A percentile compares a stretch with the other conserved stretches of the same genome.
These are phyloP conservation scores for Brachypalpus laphriformis DNA, from an alignment of 2,888 invertebrate genomes.

Conservation along the genomic window DNA sequence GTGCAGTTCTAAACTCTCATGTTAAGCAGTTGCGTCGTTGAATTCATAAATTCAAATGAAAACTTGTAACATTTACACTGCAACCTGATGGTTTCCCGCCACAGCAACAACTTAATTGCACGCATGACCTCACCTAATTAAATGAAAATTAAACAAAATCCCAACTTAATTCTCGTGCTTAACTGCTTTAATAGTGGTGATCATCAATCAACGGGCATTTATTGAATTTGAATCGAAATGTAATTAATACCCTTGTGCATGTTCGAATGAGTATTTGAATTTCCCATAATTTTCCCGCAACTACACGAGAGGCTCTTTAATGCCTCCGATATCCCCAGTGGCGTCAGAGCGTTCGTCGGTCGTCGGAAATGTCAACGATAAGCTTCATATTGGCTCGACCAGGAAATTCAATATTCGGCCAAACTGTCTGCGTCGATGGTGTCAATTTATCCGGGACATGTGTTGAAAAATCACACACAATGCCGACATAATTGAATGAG, in stretches of 20 bases:
- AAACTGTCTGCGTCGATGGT: constrained; percentile 29
- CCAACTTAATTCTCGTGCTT: constrained; percentile 27
- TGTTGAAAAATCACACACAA: constrained; percentile 66
- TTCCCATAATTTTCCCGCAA: constrained; percentile 26
- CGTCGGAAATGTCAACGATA: constrained; percentile 63
- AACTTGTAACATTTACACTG: no score
- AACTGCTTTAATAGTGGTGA: constrained; percentile 54
- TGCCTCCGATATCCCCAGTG: neutral
- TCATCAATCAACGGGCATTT: constrained; percentile 61
- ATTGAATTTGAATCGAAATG: constrained; percentile 63
- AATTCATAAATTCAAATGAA: no score
- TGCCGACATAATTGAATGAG: constrained; percentile 70
- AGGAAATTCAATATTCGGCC: constrained; percentile 69
- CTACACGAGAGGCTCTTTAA: neutral
- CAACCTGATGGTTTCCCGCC: no score
- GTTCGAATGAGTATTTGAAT: constrained; percentile 31
- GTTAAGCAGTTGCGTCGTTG: no score
- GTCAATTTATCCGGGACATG: constrained; percentile 54
- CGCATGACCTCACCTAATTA: constrained; percentile 18
- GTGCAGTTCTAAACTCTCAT: no score
- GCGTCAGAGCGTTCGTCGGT: neutral
- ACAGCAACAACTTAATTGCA: neutral
- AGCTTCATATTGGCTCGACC: constrained; percentile 33
- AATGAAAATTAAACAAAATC: constrained; percentile 25
- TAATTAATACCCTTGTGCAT: constrained; percentile 70